Evolutionary conservation across 2,797 vertebrate species (phyloP).

Genomic region (Pangasius mekongensis): DNA sequence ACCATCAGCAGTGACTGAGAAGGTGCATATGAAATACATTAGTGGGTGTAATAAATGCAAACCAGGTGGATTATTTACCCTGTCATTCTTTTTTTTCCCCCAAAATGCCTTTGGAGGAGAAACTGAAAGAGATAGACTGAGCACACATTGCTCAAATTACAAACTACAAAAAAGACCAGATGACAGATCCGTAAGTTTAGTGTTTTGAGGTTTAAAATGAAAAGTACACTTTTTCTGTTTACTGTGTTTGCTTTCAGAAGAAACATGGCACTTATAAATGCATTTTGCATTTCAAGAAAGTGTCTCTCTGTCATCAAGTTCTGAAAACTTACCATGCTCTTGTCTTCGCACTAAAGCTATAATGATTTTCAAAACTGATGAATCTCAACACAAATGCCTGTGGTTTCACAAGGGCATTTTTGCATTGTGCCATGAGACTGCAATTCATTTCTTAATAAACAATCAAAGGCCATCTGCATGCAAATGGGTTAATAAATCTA

Average conservation of each 20-base stretch:
- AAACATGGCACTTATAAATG: background rate
- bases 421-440: slow-evolving; percentile 15
- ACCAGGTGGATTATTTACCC: background rate
- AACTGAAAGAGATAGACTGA: background rate
- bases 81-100: no score
- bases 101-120: background rate
- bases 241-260: background rate
- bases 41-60: background rate
- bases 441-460: slow-evolving; percentile 48
- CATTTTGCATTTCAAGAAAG: background rate
- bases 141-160: background rate
- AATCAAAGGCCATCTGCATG: slow-evolving; percentile 53
- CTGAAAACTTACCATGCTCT: background rate
- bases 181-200: background rate
- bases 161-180: background rate
- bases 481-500: slow-evolving; percentile 57
- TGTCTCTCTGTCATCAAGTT: slow-evolving; percentile 7
- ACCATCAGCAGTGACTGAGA: background rate
- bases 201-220: background rate
- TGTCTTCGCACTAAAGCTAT: background rate
- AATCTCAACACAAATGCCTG: slow-evolving; percentile 21
- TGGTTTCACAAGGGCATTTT: slow-evolving; percentile 42
- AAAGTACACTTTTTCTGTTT: background rate
- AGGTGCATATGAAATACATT: background rate
- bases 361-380: background rate